Base-by-base conservation (phyloP, 2,888 invertebrate genomes). In the Tolmerus cingulatus region DNA sequence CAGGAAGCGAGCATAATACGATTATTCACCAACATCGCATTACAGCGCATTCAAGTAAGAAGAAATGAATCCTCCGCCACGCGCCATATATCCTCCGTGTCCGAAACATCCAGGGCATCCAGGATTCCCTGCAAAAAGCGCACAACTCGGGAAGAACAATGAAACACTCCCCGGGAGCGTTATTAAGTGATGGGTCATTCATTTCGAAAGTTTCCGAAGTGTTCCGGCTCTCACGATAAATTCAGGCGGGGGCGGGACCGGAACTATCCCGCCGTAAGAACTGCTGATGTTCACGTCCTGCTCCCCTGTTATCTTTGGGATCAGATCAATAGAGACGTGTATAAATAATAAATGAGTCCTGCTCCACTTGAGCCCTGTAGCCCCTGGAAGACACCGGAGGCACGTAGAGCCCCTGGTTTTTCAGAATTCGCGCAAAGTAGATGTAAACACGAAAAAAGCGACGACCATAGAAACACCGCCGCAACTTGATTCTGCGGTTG, bases 121-220 rank as follows among this genome's bases (percentile, higher is more conserved):
- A 46, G 43, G 43, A 46, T 4, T 3, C 12, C 12, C 43, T 9
- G 79, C 30, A 79, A 79, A 79, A 79, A 46, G 23, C 27, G 12
- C 16, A 51, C 79, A 79, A 34, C 79, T 51, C 27, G 23, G 51
- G 79, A 85, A 77, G 40, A 85, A 85, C 87, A 78, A 87, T 78
- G 78, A 87, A 85, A 87, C 76, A 85, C 85, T 84, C 78, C 46
- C 51, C 43, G 27, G 66, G 74, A 77, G 77, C 66, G 55, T 87
- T 87, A 87, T 85, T 87, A 87, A 85, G 87, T 87, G 87, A 87
- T 85, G 87, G 87, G 82, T 87, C 85, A 87, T 87, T 87, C 87
- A 87, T 87, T 87, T 84, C 66, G 78, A 66, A 78, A 87, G 76
- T 87, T 87, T 40, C 23, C 77, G 78, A 87, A 87, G 87, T 85